phyloP scores from a whole-genome alignment of 2,888 invertebrate genomes.

The Nudaria mundana region DNA sequence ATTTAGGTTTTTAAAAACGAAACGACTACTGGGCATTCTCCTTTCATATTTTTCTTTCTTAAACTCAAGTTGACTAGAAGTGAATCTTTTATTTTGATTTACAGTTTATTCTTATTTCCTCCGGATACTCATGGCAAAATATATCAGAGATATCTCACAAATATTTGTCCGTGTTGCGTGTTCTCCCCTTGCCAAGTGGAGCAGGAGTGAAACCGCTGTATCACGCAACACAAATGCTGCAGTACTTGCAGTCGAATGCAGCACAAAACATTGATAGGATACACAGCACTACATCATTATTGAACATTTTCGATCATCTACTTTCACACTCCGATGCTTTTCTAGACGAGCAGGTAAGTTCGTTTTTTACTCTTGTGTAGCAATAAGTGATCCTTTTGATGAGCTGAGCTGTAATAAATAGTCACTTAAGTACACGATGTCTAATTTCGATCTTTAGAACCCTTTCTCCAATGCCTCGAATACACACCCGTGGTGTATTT shows the following conservation, averaged over 20 bases:
- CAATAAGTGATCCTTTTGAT: no score
- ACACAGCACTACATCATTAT: constrained; percentile 84
- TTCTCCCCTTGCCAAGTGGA: constrained; percentile 80
- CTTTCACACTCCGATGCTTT: constrained; percentile 82
- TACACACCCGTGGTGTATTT: no score
- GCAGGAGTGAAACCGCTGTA: constrained; percentile 83
- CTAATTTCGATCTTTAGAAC: no score
- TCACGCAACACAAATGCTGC: constrained; percentile 80
- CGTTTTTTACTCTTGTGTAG: neutral
- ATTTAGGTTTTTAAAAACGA: no score
- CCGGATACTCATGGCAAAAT: constrained; percentile 84
- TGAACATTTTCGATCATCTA: constrained; percentile 76
- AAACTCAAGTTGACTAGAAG: neutral
- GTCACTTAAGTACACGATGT: no score
- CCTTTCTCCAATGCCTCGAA: no score
- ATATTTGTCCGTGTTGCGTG: constrained; percentile 78
- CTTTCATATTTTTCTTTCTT: neutral
- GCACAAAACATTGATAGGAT: constrained; percentile 54
- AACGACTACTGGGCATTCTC: no score
- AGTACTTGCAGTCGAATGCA: constrained; percentile 68
- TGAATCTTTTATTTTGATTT: constrained; percentile 77
- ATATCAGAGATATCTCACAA: constrained; percentile 79
- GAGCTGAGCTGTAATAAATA: no score
- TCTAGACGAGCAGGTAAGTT: constrained; percentile 85
- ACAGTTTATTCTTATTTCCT: constrained; percentile 68